These are phyloP conservation scores for Procapra przewalskii DNA, from an alignment of 2,113 vertebrate species.

Conservation along the genomic window DNA sequence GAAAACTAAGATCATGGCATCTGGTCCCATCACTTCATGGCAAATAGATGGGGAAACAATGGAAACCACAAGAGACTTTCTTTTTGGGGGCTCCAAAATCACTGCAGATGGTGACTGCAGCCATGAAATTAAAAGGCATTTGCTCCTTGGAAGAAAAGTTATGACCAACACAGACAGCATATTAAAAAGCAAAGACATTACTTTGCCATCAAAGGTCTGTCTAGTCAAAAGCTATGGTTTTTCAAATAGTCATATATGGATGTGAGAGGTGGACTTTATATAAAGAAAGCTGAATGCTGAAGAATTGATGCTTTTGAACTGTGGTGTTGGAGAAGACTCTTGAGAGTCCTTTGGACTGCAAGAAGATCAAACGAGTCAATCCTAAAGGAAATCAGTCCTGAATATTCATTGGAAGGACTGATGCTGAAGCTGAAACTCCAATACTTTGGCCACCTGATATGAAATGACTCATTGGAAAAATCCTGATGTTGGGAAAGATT, in stretches of 20 bases:
- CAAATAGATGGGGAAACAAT: neutral
- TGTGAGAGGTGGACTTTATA: neutral
- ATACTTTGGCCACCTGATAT: neutral
- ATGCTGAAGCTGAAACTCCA: neutral
- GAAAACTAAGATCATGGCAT: neutral
- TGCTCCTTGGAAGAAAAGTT: neutral
- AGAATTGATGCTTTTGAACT: neutral
- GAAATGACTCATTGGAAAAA: neutral
- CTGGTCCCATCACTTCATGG: neutral
- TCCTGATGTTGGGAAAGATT: neutral
- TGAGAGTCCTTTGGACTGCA: neutral
- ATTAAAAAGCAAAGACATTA: neutral
- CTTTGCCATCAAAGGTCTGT: neutral
- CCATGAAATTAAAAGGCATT: neutral
- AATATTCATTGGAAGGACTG: neutral
- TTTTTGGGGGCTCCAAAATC: neutral
- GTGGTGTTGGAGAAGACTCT: neutral
- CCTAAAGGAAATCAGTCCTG: neutral
- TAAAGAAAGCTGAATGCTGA: neutral
- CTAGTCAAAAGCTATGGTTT: neutral
- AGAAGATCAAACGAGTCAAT: neutral
- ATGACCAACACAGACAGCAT: neutral
- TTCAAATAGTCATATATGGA: neutral
- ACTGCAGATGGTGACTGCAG: neutral
- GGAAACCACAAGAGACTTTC: neutral